Base-by-base conservation (phyloP, 2,113 vertebrate genomes). In the Deroptyus accipitrinus region DNA sequence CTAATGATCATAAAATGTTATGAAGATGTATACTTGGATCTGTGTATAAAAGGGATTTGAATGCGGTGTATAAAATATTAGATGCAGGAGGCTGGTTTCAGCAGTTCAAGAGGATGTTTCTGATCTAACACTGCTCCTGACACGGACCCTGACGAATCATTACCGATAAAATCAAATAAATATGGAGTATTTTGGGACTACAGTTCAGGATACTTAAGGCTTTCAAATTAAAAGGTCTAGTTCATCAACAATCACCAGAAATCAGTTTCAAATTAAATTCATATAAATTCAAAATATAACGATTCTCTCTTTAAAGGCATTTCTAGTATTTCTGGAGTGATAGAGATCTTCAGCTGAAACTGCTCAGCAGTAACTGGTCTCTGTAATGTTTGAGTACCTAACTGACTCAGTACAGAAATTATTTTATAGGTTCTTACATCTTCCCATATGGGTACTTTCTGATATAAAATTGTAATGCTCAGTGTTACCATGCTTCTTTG, bases 101-200 rank as follows among this genome's bases (percentile, higher is more conserved):
- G 6, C 35, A 59, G 27, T n/a, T 11, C 15, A 76, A 41, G 20
- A 66, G 10, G 20, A 19, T 19, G 5, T 64, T 76, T 41, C 22
- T 2, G 0, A 27, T 27, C 20, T 46, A 51, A 64, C 13, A 25
- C 9, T 37, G 7, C 12, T 68, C 11, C 23, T 48, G 37, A 42
- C 22, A 44, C 13, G 24, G 20, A 35, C 8, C 4, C 24, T 0
- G 2, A 64, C 41, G 5, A 2, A 46, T 3, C 7, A 25, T 28
- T 66, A 28, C 10, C 1, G 0, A 33, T 51, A 79, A 74, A 68
- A 55, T 17, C 14, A 63, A 16, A 52, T 28, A 64, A 69, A 69
- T 80, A 27, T 20, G 1, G 66, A 61, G 31, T 44, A 72, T 54
- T 44, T 54, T 19, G 3, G 8, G 4, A 23, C 70, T 31, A 9